Base-by-base conservation (phyloP, 2,888 invertebrate species). In the Apoda limacodes region DNA sequence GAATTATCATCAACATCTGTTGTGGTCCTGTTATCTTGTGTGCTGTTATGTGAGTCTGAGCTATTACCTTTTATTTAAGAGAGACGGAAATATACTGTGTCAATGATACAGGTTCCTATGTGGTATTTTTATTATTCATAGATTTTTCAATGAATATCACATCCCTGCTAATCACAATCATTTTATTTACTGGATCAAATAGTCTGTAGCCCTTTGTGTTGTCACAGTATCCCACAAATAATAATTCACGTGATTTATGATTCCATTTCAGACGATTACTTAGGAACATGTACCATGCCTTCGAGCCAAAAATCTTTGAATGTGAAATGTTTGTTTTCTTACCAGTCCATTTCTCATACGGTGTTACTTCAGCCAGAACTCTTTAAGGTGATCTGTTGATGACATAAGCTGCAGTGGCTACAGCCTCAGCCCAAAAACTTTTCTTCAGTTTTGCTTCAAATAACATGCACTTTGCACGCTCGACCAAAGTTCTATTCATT, bases 401-500 rank as follows among this genome's bases (percentile, higher is more conserved):
- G 1, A 38, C 7, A 21, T 35, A 32, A 3, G 35, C 35, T 15
- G 39, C 35, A 1, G 39, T 36, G 2, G 30, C 25, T 4, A 34
- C 20, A 3, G 39, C 39, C 15, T 42, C 42, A 3, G 35, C 40
- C 42, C 42, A 42, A 14, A 20, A 38, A 1, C 5, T 19, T 13
- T 38, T 40, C 6, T 6, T n/a, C 6, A 42, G 17, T 4, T 26
- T 12, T 4, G 37, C 35, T 17, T 37, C 30, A 22, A 28, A 31
- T 19, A 40, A n/a, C 37, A 42, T 35, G 10, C 37, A 37, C n/a
- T n/a, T n/a, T n/a, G n/a, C n/a, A n/a, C n/a, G n/a, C n/a, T n/a
- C n/a, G n/a, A n/a, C 3, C 55, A 17, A 30, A 61, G 60, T 3
- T 52, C 44, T 5, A 47, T 9, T 1, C n/a, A n/a, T n/a, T n/a